phyloP scores from a whole-genome alignment of 1,140 invertebrate species.

The Penaeus indicus region DNA sequence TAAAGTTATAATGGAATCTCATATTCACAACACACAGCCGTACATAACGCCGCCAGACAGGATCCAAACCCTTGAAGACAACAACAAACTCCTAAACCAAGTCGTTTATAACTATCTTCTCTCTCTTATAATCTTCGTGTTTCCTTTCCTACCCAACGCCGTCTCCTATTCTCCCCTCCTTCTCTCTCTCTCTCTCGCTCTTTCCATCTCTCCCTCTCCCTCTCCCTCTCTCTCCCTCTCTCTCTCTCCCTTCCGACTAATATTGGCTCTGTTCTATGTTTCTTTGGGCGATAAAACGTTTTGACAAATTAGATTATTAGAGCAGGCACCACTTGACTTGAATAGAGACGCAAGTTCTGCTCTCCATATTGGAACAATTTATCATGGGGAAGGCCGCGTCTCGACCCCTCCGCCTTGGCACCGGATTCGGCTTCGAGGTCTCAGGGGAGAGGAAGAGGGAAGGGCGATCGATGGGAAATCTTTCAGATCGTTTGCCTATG shows the following conservation, averaged over 20 bases:
- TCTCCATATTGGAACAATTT: constrained; percentile 64
- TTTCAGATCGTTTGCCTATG: too few relatives aligned
- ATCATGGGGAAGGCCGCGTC: constrained; percentile 41
- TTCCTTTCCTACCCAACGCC: not conserved
- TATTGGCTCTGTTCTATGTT: constrained; percentile 66
- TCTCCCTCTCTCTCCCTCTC: not conserved
- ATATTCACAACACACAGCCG: too few relatives aligned
- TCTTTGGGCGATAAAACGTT: constrained; percentile 67
- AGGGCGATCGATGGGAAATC: not conserved
- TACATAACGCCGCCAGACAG: too few relatives aligned
- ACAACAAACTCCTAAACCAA: too few relatives aligned
- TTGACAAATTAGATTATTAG: constrained; percentile 67
- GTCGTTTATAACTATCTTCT: too few relatives aligned
- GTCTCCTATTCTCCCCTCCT: not conserved
- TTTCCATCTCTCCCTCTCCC: not conserved
- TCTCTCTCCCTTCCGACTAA: constrained; percentile 40
- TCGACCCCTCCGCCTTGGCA: not conserved
- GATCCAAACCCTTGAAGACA: too few relatives aligned
- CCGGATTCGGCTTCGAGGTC: not conserved
- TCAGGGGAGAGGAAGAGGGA: not conserved
- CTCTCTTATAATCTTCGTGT: not conserved
- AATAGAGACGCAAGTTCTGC: constrained; percentile 60
- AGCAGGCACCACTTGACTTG: constrained; percentile 65
- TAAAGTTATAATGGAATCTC: too few relatives aligned
- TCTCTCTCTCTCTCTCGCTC: not conserved